Conservation (phyloP, 2,797 vertebrate genomes). For the Mycteria americana region DNA sequence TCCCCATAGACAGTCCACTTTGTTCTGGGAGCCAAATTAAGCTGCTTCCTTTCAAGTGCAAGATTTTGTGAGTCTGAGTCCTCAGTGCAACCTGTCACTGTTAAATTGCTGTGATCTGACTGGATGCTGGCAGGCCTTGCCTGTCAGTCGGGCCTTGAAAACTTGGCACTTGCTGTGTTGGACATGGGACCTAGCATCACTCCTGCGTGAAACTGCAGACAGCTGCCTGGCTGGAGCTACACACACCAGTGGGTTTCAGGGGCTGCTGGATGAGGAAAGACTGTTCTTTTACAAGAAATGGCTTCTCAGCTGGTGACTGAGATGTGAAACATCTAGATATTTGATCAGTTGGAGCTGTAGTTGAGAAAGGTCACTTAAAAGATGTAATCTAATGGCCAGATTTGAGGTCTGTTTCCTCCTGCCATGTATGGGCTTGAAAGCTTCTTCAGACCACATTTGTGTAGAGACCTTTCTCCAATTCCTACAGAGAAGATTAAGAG, state of each 20-base stretch:
- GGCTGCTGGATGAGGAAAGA: background rate
- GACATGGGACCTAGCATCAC: background rate
- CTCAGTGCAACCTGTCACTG: background rate
- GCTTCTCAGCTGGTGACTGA: background rate
- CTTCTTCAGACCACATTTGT: background rate
- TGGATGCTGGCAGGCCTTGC: background rate
- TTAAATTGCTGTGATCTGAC: background rate
- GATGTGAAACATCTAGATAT: background rate
- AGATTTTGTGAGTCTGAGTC: background rate
- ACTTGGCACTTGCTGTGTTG: background rate
- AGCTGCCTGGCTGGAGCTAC: background rate
- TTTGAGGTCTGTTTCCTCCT: background rate
- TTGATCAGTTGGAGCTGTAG: background rate
- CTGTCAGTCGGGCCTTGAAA: background rate
- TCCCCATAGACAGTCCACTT: background rate
- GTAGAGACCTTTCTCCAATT: background rate
- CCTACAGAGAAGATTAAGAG: background rate
- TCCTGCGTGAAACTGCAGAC: background rate
- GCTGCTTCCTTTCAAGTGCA: slow-evolving; percentile 27
- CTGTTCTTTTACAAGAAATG: background rate
- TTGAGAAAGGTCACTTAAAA: slow-evolving; percentile 7
- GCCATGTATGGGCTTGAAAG: background rate
- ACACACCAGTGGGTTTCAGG: background rate
- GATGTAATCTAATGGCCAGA: background rate
- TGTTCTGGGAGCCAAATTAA: background rate